A percentile compares a stretch with the other conserved stretches of the same genome.
Conservation (phyloP, 2,888 invertebrate genomes). For the Stenichneumon culpator region DNA sequence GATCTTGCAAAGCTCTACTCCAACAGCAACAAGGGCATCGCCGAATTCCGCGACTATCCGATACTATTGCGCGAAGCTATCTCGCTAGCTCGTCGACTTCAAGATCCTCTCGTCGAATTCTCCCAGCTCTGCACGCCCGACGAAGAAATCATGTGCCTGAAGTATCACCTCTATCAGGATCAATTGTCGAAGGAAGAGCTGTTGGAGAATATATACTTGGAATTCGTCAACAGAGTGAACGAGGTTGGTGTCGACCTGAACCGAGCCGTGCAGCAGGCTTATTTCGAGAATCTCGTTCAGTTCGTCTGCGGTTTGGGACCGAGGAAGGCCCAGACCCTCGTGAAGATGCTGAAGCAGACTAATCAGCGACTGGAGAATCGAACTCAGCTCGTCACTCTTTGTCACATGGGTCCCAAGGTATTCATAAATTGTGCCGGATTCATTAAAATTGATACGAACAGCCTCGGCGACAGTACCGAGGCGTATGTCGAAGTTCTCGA, state of each 20-base stretch:
- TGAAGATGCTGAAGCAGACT: constrained; percentile 95
- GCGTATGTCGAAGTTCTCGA: constrained; percentile 98
- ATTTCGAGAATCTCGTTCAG: constrained; percentile 96
- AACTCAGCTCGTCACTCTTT: constrained; percentile 97
- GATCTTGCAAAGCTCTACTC: constrained; percentile 97
- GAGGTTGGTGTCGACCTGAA: constrained; percentile 99
- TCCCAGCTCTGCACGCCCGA: constrained; percentile 98
- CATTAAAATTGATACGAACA: constrained; percentile 98
- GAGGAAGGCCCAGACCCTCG: constrained; percentile 95
- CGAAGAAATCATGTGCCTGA: constrained; percentile 97
- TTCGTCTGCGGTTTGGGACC: constrained; percentile 99
- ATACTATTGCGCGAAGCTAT: constrained; percentile 96
- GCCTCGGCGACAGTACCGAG: constrained; percentile 96
- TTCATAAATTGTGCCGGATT: constrained; percentile 99
- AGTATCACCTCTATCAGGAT: constrained; percentile 95
- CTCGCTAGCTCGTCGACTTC: constrained; percentile 95
- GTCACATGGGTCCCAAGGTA: constrained; percentile 99
- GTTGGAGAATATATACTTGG: constrained; percentile 93
- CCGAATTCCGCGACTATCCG: constrained; percentile 97
- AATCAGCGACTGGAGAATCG: constrained; percentile 97
- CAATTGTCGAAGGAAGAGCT: constrained; percentile 94
- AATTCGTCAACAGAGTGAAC: constrained; percentile 97
- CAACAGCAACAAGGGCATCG: constrained; percentile 94
- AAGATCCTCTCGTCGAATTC: constrained; percentile 98
- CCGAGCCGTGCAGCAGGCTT: constrained; percentile 94